Conservation (phyloP, 1,140 invertebrate genomes). For the Papilio polytes region DNA sequence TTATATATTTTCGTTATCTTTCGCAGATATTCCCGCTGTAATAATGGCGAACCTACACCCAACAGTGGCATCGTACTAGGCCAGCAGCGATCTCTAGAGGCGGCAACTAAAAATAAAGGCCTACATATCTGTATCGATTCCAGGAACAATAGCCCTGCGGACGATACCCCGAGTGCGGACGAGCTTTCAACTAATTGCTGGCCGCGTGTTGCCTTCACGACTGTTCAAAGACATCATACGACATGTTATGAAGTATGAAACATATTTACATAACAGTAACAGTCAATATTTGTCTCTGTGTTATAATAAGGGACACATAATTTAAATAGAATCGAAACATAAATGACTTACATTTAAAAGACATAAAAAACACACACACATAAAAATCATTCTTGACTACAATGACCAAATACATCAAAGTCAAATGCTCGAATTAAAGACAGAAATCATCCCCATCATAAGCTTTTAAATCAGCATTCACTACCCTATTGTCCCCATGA, state of each 20-base stretch:
- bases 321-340: too few relatives aligned
- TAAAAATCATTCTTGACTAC: too few relatives aligned
- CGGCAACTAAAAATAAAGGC: conserved; percentile 36
- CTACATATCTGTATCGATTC: conserved; percentile 34
- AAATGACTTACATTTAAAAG: too few relatives aligned
- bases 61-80: conserved; percentile 27
- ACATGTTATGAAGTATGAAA: neutral
- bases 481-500: neutral
- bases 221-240: neutral
- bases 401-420: too few relatives aligned
- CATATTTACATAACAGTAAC: too few relatives aligned
- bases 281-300: too few relatives aligned
- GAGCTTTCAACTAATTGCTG: conserved; percentile 21
- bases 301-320: too few relatives aligned
- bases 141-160: conserved; percentile 20
- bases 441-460: neutral
- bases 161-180: conserved; percentile 3
- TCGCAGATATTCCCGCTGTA: neutral
- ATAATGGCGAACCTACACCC: neutral
- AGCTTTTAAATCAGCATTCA: neutral
- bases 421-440: too few relatives aligned
- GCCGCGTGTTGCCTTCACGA: neutral
- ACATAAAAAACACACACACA: too few relatives aligned
- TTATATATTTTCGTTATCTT: neutral
- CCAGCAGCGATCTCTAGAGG: conserved; percentile 14